These are phyloP conservation scores for Psylliodes chrysocephalus DNA, from an alignment of 2,888 invertebrate genomes.

Conservation along the genomic window DNA sequence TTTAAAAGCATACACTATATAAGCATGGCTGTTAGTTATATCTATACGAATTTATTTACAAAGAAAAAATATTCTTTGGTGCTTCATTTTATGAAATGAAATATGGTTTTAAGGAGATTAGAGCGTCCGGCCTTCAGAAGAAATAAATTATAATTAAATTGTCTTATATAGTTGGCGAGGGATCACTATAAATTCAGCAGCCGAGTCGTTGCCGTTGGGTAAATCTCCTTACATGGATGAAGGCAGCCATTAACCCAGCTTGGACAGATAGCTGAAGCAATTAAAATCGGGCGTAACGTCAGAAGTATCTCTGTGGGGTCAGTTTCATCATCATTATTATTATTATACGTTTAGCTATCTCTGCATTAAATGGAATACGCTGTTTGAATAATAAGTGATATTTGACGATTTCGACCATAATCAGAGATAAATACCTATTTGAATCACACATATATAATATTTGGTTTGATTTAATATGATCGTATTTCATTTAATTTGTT, in stretches of 20 bases:
- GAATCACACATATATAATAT: too few species aligned
- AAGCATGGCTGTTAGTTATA: too few species aligned
- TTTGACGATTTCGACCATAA: background rate
- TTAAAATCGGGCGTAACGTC: constrained; percentile 23
- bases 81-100: constrained; percentile 7
- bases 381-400: constrained; percentile 8
- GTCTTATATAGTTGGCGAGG: constrained; percentile 22
- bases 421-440: too few species aligned
- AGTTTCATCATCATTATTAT: constrained; percentile 15
- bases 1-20: too few species aligned
- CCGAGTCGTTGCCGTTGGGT: constrained; percentile 48
- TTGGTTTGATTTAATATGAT: too few species aligned
- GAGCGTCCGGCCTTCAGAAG: constrained; percentile 6
- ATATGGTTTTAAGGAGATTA: constrained; percentile 22
- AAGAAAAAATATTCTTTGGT: too few species aligned
- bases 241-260: constrained; percentile 29
- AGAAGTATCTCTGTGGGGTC: constrained; percentile 12
- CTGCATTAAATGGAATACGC: constrained; percentile 5
- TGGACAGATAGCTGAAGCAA: constrained; percentile 29
- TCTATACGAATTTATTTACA: too few species aligned
- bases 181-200: constrained; percentile 49
- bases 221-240: constrained; percentile 49
- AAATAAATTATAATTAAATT: constrained; percentile 28
- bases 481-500: too few species aligned
- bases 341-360: constrained; percentile 5